These are phyloP conservation scores for Aspiorhynchus laticeps DNA, from an alignment of 2,113 vertebrate genomes.

Conservation along the genomic window DNA sequence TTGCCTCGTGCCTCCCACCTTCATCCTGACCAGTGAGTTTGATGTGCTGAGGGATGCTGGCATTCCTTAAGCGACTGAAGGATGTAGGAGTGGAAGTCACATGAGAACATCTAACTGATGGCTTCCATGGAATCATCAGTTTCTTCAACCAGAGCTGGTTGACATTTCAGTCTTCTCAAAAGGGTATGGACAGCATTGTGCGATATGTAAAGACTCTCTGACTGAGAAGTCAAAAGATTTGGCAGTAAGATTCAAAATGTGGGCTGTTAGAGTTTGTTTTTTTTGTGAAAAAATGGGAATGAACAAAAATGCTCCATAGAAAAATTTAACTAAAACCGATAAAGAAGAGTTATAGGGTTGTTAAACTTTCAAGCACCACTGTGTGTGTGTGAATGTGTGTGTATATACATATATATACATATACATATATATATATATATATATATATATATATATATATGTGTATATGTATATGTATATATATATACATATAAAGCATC, in stretches of 20 bases:
- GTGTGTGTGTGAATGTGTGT: no score
- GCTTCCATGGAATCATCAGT: slow-evolving; percentile 81
- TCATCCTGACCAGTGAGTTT: slow-evolving; percentile 85
- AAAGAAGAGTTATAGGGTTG: no score
- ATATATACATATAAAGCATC: no score
- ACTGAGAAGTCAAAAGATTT: slow-evolving; percentile 43
- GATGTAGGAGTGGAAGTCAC: slow-evolving; percentile 75
- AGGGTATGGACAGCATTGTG: slow-evolving; percentile 69
- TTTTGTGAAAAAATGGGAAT: neutral
- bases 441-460: no score
- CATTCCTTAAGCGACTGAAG: slow-evolving; percentile 82
- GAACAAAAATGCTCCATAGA: neutral
- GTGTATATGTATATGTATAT: no score
- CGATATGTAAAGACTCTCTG: slow-evolving; percentile 75
- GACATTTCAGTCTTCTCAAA: slow-evolving; percentile 71
- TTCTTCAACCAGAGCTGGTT: slow-evolving; percentile 71
- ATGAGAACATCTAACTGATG: slow-evolving; percentile 78
- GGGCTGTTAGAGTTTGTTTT: neutral
- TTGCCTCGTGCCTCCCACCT: slow-evolving; percentile 72
- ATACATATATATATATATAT: no score
- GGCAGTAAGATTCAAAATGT: neutral
- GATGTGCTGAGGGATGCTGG: slow-evolving; percentile 83
- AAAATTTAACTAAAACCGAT: no score
- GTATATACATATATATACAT: no score
- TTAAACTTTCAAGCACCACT: no score